These are phyloP conservation scores for Caenorhabditis sp. DNA, from an alignment of 2,888 invertebrate species.

Conservation along the genomic window DNA sequence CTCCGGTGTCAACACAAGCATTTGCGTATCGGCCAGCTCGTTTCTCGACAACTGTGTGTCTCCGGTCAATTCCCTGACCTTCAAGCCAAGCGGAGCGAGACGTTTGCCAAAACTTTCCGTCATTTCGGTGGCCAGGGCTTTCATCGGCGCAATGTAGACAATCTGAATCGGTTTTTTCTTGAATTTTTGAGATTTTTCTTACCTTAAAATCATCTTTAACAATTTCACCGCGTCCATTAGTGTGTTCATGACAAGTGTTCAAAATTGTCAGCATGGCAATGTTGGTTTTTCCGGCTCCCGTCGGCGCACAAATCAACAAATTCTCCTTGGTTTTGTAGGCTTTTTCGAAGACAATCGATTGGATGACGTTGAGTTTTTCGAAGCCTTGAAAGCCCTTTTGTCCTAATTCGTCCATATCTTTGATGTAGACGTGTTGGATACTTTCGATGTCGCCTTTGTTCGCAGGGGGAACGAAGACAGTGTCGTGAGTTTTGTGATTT, in stretches of 20 bases:
- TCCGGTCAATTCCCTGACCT: slow-evolving; percentile 90
- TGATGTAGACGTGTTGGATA: slow-evolving; percentile 75
- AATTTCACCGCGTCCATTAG: slow-evolving; percentile 79
- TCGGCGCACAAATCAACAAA: slow-evolving; percentile 95
- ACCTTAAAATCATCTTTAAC: slow-evolving; percentile 87
- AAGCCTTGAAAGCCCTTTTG: slow-evolving; percentile 88
- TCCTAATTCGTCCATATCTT: slow-evolving; percentile 80
- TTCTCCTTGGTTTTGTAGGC: slow-evolving; percentile 97
- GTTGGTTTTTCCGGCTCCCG: slow-evolving; percentile 97
- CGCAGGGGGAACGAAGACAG: slow-evolving; percentile 77
- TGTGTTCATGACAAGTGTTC: slow-evolving; percentile 87
- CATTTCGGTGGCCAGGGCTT: slow-evolving; percentile 98
- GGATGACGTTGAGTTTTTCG: slow-evolving; percentile 88
- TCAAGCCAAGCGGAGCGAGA: slow-evolving; percentile 79
- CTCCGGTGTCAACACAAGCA: slow-evolving; percentile 97
- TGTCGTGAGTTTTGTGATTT: slow-evolving; percentile 82
- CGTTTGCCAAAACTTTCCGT: slow-evolving; percentile 81
- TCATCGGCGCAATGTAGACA: slow-evolving; percentile 99
- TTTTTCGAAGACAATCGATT: slow-evolving; percentile 91
- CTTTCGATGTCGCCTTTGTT: slow-evolving; percentile 61
- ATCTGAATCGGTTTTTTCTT: slow-evolving; percentile 74
- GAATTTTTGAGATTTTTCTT: too few relatives aligned
- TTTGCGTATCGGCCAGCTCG: slow-evolving; percentile 93
- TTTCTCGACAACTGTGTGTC: slow-evolving; percentile 95
- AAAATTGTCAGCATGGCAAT: slow-evolving; percentile 91